phyloP scores from a whole-genome alignment of 2,888 invertebrate species.

The Danaus chrysippus region DNA sequence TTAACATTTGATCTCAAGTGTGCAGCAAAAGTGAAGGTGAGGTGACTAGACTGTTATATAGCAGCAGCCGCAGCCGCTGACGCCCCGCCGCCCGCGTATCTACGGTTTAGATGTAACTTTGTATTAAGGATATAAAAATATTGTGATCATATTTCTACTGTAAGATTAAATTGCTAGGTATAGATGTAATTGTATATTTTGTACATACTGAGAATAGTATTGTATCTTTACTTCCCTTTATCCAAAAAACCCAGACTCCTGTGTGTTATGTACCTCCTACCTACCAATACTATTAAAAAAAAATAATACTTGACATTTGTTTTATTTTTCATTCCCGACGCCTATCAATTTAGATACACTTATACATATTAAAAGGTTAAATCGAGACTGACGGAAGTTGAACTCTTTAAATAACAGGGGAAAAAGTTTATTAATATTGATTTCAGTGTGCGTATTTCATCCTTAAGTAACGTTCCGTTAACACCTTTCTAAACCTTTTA shows the following conservation, averaged over 20 bases:
- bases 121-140: slow-evolving; percentile 75
- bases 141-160: slow-evolving; percentile 78
- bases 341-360: background rate
- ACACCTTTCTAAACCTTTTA: too few species aligned
- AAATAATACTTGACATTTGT: slow-evolving; percentile 71
- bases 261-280: slow-evolving; percentile 81
- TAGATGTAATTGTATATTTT: slow-evolving; percentile 78
- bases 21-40: slow-evolving; percentile 74
- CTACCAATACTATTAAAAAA: slow-evolving; percentile 80
- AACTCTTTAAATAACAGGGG: too few species aligned
- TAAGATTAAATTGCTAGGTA: slow-evolving; percentile 72
- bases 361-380: too few species aligned
- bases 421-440: too few species aligned
- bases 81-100: slow-evolving; percentile 40
- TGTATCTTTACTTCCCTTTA: slow-evolving; percentile 78
- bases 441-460: too few species aligned
- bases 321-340: slow-evolving; percentile 38
- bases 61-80: slow-evolving; percentile 53
- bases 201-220: slow-evolving; percentile 80
- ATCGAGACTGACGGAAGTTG: background rate
- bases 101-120: slow-evolving; percentile 54
- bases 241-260: slow-evolving; percentile 78
- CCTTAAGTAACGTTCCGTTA: too few species aligned
- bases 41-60: slow-evolving; percentile 59
- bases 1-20: slow-evolving; percentile 79